Evolutionary conservation across 2,797 vertebrate genomes (phyloP).

Genomic region (Propithecus perrieri): DNA sequence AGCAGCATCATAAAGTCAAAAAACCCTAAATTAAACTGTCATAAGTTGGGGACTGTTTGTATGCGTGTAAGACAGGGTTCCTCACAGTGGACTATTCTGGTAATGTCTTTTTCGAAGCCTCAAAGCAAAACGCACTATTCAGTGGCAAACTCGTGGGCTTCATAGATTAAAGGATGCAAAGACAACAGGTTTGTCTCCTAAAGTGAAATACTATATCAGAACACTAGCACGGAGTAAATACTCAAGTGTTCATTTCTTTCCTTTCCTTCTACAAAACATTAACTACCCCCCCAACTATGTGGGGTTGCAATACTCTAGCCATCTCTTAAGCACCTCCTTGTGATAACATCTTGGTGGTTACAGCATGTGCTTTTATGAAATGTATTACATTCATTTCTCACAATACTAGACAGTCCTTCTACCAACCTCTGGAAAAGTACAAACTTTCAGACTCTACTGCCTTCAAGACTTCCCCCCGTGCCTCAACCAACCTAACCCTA

Average conservation of each 20-base stretch:
- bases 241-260: background rate
- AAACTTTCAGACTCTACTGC: background rate
- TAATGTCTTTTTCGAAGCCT: background rate
- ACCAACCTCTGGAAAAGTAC: background rate
- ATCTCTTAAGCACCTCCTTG: constrained; percentile 14
- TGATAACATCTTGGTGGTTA: background rate
- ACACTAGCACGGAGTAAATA: background rate
- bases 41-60: background rate
- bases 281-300: background rate
- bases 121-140: background rate
- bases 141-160: background rate
- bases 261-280: constrained; percentile 35
- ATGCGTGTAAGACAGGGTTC: background rate
- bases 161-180: background rate
- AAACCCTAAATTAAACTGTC: background rate
- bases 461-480: background rate
- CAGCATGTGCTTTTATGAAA: background rate
- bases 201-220: background rate
- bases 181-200: background rate
- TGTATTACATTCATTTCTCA: background rate
- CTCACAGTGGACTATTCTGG: background rate
- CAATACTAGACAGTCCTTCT: background rate
- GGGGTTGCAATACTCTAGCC: background rate
- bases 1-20: background rate
- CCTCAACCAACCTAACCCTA: background rate